Base-by-base conservation (phyloP, 1,140 invertebrate genomes). In the Zaprionus nigranus region DNA sequence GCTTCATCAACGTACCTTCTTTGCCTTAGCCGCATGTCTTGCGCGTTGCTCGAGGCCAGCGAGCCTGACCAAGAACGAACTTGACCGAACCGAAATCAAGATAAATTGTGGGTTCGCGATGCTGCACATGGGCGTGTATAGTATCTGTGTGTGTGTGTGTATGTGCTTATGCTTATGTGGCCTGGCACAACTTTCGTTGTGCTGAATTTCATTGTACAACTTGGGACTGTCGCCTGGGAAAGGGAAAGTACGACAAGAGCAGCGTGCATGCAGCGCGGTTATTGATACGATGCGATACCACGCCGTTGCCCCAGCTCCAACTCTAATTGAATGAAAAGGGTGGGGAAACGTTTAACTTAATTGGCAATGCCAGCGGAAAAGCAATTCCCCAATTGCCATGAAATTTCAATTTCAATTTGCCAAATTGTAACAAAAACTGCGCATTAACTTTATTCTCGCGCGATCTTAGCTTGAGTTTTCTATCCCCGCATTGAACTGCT, bases 121-220 rank as follows among this genome's bases (percentile, higher is more conserved):
- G 53, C 58, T 51, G 75, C 63, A 51, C 46, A 69, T 66, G 58
- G 65, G n/a, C 40, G n/a, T 46, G 12, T 12, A 22, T n/a, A 9
- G 15, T 20, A 20, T 20, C 20, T 75, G 65, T 61, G 54, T 54
- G 20, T 56, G 49, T 60, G 63, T 22, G 40, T 56, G 65, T 77
- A 40, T 71, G 68, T 72, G 61, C 63, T 24, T 74, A 63, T 69
- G 64, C 51, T 63, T 65, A 69, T 66, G 59, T 67, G 57, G 12
- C 20, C 34, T 2, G 34, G 15, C 38, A 51, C 84, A 88, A 88
- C 84, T 88, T 88, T 88, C 84, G 84, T 88, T 88, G 84, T 88
- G 84, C 84, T 69, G 84, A 84, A 88, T 88, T 88, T 87, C 74
- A 88, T 88, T 82, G 82, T 86, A 86, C 64, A 82, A 79, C 86